Evolutionary conservation across 2,888 invertebrate species (phyloP), one percentile per base, ranked within the genome.

Genomic region (Cheiracanthium punctorium): DNA sequence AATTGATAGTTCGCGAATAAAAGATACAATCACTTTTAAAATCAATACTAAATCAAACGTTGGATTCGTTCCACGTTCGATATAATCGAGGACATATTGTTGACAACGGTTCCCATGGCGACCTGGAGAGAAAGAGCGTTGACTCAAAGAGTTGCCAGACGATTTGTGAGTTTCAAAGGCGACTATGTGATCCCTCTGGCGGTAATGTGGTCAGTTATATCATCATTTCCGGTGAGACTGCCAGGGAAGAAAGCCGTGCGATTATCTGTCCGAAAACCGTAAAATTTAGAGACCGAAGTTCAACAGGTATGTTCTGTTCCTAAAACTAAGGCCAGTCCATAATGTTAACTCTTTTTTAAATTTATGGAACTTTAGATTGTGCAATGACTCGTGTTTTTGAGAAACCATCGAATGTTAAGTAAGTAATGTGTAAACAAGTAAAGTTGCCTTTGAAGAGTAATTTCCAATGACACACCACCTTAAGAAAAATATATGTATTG

Each of bases 61-160:
- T n/a, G 30, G 72, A 75, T 70, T 84, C 79, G 73, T 73, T 84
- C 52, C 84, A 79, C 77, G 84, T 73, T 71, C 43, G 41, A 67
- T 58, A 64, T 77, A 84, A 84, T 84, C 79, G 73, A 71, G 84
- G 84, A 84, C 77, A 69, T 84, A 73, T 64, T 84, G 84, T 84
- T 84, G 84, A 84, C 73, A 84, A 64, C 69, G 72, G 73, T 84
- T 69, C 1, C 73, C 41, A 79, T 84, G 77, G 69, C 64, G 43
- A 84, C 48, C 77, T 76, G 7, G 30, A 28, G 24, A 37, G n/a
- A n/a, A n/a, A 84, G 84, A 84, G 30, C 84, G 69, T 84, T 84
- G 84, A 84, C 84, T 84, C 77, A 84, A 79, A 80, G 77, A 73
- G 64, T 82, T 76, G 32, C 70, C 76, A 76, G 77, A 77, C 77